phyloP scores from a whole-genome alignment of 2,797 vertebrate species.

The Enteromius radiatus region DNA sequence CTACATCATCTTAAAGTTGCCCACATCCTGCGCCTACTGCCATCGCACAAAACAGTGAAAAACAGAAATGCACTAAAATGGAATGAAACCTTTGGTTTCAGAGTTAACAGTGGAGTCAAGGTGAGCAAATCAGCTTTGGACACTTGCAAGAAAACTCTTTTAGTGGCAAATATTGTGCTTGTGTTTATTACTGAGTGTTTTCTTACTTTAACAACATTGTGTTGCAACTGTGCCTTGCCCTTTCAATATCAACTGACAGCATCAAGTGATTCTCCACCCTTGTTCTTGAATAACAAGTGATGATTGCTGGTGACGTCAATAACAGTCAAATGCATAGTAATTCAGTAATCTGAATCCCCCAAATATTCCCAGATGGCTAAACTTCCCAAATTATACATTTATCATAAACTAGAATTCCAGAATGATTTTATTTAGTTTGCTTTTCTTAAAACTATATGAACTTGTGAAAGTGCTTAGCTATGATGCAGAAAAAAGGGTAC shows the following conservation, averaged over 20 bases:
- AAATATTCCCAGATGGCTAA: background rate
- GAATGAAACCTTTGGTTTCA: slow-evolving; percentile 86
- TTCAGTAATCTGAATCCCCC: background rate
- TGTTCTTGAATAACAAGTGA: background rate
- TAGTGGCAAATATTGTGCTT: background rate
- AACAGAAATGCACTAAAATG: slow-evolving; percentile 79
- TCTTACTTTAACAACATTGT: background rate
- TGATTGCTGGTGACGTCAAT: background rate
- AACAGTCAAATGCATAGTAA: background rate
- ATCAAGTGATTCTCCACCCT: background rate
- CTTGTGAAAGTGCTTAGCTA: background rate
- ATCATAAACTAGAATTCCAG: background rate
- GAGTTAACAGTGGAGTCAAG: slow-evolving; percentile 79
- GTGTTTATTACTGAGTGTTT: background rate
- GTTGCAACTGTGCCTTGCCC: background rate
- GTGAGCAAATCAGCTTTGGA: slow-evolving; percentile 65
- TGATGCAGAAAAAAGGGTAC: no score
- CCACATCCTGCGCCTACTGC: slow-evolving; percentile 75
- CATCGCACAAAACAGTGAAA: slow-evolving; percentile 73
- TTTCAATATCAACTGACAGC: background rate
- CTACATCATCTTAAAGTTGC: slow-evolving; percentile 82
- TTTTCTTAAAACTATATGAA: background rate
- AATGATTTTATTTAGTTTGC: background rate
- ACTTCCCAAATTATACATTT: background rate
- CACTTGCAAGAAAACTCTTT: background rate